These are phyloP conservation scores for Cephus rjabovi DNA, from an alignment of 2,888 invertebrate genomes.

Conservation along the genomic window DNA sequence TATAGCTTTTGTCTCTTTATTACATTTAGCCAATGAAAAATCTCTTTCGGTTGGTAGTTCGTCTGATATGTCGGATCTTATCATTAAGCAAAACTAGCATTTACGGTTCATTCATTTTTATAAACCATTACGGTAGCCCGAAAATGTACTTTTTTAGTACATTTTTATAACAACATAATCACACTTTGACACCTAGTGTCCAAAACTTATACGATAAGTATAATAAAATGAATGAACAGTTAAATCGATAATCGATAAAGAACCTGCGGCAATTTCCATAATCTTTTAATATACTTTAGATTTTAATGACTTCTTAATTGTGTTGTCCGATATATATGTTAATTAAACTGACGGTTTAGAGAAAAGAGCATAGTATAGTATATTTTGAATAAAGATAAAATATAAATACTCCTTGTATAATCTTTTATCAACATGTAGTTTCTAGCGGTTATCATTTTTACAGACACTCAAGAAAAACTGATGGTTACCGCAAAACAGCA, in stretches of 20 bases:
- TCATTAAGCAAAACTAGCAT: constrained; percentile 25
- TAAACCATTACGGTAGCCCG: background rate
- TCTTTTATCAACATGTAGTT: background rate
- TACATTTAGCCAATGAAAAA: constrained; percentile 89
- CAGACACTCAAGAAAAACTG: background rate
- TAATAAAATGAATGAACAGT: background rate
- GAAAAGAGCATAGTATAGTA: background rate
- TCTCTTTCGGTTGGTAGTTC: constrained; percentile 64
- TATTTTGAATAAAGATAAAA: background rate
- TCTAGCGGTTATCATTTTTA: background rate
- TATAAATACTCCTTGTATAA: background rate
- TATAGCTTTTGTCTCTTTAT: constrained; percentile 81
- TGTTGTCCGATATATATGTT: background rate
- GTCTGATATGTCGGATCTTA: constrained; percentile 44
- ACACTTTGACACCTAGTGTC: background rate
- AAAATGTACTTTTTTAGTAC: background rate
- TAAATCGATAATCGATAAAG: background rate
- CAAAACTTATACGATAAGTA: background rate
- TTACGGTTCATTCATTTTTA: background rate
- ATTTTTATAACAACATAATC: background rate
- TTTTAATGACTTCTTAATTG: background rate
- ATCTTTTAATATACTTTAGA: background rate
- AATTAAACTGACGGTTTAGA: background rate
- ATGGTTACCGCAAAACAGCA: background rate
- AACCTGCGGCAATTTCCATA: background rate